Percentiles rank a stretch among this genome's conserved stretches.
These are phyloP conservation scores for Enoplosus armatus DNA, from an alignment of 2,797 vertebrate species.

Conservation along the genomic window DNA sequence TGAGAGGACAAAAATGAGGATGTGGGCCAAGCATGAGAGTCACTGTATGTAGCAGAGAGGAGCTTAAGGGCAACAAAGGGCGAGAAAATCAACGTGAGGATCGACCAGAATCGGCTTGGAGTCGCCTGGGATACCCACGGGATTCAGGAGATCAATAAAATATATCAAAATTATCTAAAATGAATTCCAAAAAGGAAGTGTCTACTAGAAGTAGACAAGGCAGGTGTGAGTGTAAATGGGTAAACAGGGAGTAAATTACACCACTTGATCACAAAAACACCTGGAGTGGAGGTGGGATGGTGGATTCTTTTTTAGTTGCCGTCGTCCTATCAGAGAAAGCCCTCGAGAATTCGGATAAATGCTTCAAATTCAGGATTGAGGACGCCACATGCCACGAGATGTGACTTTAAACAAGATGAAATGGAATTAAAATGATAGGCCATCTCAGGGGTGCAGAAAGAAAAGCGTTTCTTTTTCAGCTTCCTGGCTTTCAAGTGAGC, in stretches of 20 bases:
- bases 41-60: neutral
- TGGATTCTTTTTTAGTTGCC: slow-evolving; percentile 28
- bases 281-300: slow-evolving; percentile 4
- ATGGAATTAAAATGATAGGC: slow-evolving; percentile 53
- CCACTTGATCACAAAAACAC: slow-evolving; percentile 42
- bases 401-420: slow-evolving; percentile 49
- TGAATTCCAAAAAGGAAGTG: neutral
- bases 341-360: slow-evolving; percentile 39
- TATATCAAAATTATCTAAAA: neutral
- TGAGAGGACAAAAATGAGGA: neutral
- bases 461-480: slow-evolving; percentile 23
- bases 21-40: neutral
- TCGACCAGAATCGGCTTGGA: neutral
- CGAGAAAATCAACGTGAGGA: slow-evolving; percentile 13
- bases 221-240: slow-evolving; percentile 15
- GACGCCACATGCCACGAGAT: slow-evolving; percentile 9
- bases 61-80: neutral
- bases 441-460: slow-evolving; percentile 23
- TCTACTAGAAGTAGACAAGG: neutral
- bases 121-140: neutral
- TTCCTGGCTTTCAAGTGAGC: slow-evolving; percentile 24
- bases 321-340: slow-evolving; percentile 30
- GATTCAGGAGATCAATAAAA: neutral
- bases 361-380: slow-evolving; percentile 40
- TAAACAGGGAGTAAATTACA: slow-evolving; percentile 35